Evolutionary conservation across 1,140 invertebrate species (phyloP).

Genomic region (Ditylenchus dipsaci): DNA sequence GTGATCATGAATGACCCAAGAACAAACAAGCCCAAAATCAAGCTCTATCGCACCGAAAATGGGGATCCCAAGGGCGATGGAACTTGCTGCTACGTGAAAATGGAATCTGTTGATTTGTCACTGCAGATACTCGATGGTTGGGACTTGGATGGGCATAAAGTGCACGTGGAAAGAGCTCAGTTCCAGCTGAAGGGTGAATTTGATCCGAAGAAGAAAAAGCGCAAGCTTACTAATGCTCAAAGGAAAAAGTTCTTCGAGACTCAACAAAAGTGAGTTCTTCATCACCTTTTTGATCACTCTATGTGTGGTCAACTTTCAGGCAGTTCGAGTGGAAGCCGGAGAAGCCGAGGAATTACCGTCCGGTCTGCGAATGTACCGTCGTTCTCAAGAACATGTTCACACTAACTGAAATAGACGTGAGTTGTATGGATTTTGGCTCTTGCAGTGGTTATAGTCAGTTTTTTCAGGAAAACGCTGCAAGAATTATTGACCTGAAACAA

Average conservation of each 20-base stretch:
- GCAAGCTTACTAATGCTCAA: conserved; percentile 73
- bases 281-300: not conserved
- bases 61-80: conserved; percentile 88
- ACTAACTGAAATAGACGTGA: conserved; percentile 76
- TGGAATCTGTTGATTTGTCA: conserved; percentile 74
- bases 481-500: conserved; percentile 84
- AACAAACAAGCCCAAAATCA: conserved; percentile 81
- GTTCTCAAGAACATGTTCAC: conserved; percentile 91
- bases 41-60: conserved; percentile 80
- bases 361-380: conserved; percentile 81
- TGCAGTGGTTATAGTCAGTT: too few species aligned
- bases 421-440: too few species aligned
- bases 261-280: conserved; percentile 74
- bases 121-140: conserved; percentile 85
- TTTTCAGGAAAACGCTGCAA: conserved; percentile 69
- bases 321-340: conserved; percentile 94
- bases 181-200: conserved; percentile 92
- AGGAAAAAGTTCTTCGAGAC: conserved; percentile 78
- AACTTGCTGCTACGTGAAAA: conserved; percentile 90
- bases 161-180: conserved; percentile 81
- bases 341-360: conserved; percentile 74
- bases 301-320: conserved; percentile 65
- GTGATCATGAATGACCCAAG: conserved; percentile 60
- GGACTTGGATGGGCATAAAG: conserved; percentile 66
- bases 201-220: conserved; percentile 86